phyloP scores from a whole-genome alignment of 2,888 invertebrate species.

The Sinodicranocentrus sp. region DNA sequence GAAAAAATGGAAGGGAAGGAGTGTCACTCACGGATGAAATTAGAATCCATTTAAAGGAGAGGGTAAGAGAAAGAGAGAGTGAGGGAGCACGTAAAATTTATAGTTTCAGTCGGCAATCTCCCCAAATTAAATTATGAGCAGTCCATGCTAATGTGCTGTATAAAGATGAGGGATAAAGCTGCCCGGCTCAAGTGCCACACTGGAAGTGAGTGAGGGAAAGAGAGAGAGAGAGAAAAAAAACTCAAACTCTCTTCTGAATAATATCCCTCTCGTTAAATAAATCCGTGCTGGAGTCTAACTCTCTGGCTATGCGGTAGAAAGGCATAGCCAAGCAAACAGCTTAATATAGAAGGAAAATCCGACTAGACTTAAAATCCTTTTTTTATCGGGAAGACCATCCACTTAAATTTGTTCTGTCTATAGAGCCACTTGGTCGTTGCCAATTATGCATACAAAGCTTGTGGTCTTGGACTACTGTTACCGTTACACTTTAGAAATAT shows the following conservation, averaged over 20 bases:
- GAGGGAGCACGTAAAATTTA: slow-evolving; percentile 26
- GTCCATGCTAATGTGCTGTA: slow-evolving; percentile 63
- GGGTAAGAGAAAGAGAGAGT: slow-evolving; percentile 25
- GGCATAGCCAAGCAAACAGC: slow-evolving; percentile 44
- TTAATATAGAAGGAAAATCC: slow-evolving; percentile 38
- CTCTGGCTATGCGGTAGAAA: no score
- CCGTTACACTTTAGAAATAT: no score
- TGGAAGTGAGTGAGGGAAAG: not conserved
- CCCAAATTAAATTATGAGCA: slow-evolving; percentile 67
- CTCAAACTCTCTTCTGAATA: no score
- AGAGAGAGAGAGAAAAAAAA: slow-evolving; percentile 25
- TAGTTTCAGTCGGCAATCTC: slow-evolving; percentile 47
- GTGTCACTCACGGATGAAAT: slow-evolving; percentile 60
- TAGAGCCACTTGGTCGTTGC: no score
- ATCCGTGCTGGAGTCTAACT: no score
- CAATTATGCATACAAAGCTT: no score
- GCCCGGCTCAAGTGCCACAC: not conserved
- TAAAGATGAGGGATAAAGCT: slow-evolving; percentile 24
- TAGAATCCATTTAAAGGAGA: slow-evolving; percentile 62
- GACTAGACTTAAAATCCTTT: no score
- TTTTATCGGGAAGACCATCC: no score
- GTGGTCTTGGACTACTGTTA: no score
- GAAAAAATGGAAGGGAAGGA: slow-evolving; percentile 45
- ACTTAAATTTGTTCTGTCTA: no score
- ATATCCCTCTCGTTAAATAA: slow-evolving; percentile 48